phyloP scores from a whole-genome alignment of 2,797 vertebrate genomes.

The Sebastes itinus region DNA sequence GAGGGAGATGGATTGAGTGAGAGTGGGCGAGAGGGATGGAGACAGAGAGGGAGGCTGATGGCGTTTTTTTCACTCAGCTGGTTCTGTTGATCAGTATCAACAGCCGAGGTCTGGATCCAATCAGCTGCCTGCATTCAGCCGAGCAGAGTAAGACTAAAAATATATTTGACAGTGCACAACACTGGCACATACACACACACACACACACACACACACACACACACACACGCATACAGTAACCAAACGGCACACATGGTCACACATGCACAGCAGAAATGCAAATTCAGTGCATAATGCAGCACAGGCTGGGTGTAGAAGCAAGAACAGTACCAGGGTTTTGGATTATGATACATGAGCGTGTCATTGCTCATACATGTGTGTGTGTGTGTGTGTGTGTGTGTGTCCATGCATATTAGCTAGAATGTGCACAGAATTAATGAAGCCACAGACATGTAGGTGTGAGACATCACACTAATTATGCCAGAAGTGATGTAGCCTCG shows the following conservation, averaged over 20 bases:
- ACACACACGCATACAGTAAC: not conserved
- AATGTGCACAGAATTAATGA: slow-evolving; percentile 57
- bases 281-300: slow-evolving; percentile 34
- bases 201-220: not conserved
- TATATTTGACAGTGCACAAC: slow-evolving; percentile 42
- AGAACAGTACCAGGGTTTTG: slow-evolving; percentile 2
- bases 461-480: slow-evolving; percentile 68
- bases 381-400: not conserved
- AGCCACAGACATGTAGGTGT: slow-evolving; percentile 66
- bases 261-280: slow-evolving; percentile 17
- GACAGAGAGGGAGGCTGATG: slow-evolving; percentile 34
- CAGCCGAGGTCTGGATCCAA: slow-evolving; percentile 72
- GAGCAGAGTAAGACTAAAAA: slow-evolving; percentile 62
- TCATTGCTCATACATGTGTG: not conserved
- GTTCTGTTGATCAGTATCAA: slow-evolving; percentile 72
- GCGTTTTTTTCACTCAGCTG: slow-evolving; percentile 70
- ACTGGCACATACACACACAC: not conserved
- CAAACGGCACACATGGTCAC: slow-evolving; percentile 1
- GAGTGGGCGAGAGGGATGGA: slow-evolving; percentile 22
- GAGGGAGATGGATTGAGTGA: slow-evolving; percentile 56
- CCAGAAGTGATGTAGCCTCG: slow-evolving; percentile 45
- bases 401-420: slow-evolving; percentile 27
- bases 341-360: slow-evolving; percentile 21
- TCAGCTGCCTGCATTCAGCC: slow-evolving; percentile 67
- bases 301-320: not conserved